Percentiles rank a stretch among this genome's conserved stretches.
phyloP scores from a whole-genome alignment of 2,113 vertebrate genomes.

The Myxocyprinus asiaticus region DNA sequence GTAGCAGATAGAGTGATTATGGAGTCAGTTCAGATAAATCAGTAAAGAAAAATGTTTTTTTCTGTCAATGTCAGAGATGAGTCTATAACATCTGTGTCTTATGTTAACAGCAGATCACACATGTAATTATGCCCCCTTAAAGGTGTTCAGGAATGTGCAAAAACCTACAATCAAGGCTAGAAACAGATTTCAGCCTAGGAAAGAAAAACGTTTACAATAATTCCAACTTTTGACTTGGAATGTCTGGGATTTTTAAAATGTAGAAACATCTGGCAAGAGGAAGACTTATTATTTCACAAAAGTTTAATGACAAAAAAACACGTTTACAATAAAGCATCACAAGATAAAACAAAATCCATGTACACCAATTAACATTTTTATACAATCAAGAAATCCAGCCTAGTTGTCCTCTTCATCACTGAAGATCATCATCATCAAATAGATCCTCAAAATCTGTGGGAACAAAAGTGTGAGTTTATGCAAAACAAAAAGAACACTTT shows the following conservation, averaged over 20 bases:
- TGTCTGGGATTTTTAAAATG: slow-evolving; percentile 61
- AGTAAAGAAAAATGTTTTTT: slow-evolving; percentile 3
- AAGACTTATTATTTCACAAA: slow-evolving; percentile 38
- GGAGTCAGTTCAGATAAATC: too few relatives aligned
- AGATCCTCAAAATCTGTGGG: slow-evolving; percentile 87
- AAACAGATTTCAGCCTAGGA: slow-evolving; percentile 71
- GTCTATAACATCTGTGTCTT: slow-evolving; percentile 49
- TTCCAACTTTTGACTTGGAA: slow-evolving; percentile 68
- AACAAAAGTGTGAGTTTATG: neutral
- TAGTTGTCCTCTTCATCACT: slow-evolving; percentile 67
- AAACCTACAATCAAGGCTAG: slow-evolving; percentile 70
- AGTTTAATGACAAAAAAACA: slow-evolving; percentile 71
- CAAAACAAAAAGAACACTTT: too few relatives aligned
- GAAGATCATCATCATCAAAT: slow-evolving; percentile 88
- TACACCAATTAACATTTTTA: slow-evolving; percentile 10
- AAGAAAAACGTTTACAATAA: slow-evolving; percentile 68
- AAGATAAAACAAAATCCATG: neutral
- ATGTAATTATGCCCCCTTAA: slow-evolving; percentile 74
- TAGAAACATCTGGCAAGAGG: slow-evolving; percentile 64
- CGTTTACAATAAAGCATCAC: neutral
- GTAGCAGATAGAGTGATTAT: too few relatives aligned
- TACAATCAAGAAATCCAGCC: neutral
- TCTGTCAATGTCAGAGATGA: slow-evolving; percentile 8
- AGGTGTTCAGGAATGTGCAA: slow-evolving; percentile 69
- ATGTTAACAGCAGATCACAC: slow-evolving; percentile 57